Evolutionary conservation across 2,797 vertebrate species (phyloP).

Genomic region (Staurois parvus): DNA sequence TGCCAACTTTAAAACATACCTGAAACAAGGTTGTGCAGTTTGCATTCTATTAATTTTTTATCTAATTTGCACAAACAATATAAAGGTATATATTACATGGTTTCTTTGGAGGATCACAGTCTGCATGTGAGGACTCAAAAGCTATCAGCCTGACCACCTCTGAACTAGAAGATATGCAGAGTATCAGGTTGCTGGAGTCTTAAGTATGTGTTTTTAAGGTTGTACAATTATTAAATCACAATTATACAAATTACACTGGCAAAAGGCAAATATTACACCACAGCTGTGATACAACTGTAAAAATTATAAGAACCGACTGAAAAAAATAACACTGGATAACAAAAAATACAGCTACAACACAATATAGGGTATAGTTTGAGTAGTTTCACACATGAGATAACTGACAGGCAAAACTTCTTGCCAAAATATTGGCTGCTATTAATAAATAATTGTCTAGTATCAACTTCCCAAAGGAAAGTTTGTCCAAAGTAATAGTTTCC

Average conservation of each 20-base stretch:
- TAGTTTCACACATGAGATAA: neutral
- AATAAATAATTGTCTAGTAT: neutral
- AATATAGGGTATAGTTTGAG: neutral
- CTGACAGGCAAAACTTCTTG: neutral
- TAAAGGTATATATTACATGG: neutral
- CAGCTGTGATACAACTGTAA: constrained; percentile 1
- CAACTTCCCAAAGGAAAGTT: neutral
- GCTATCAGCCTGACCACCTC: neutral
- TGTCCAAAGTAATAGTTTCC: neutral
- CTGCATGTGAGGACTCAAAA: neutral
- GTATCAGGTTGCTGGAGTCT: neutral
- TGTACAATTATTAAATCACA: neutral
- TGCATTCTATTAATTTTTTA: no score
- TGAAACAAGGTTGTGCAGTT: no score
- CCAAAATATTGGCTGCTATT: neutral
- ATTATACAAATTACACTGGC: constrained; percentile 42
- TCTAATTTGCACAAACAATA: neutral
- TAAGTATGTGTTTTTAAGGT: neutral
- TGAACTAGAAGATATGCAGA: neutral
- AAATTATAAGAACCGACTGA: constrained; percentile 1
- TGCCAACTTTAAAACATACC: no score
- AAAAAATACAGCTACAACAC: neutral
- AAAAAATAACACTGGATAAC: constrained; percentile 23
- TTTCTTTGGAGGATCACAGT: neutral
- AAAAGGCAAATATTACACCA: neutral